Evolutionary conservation across 2,888 invertebrate genomes (phyloP), one percentile per base, ranked within the genome.

Genomic region (Deilephila porcellus): DNA sequence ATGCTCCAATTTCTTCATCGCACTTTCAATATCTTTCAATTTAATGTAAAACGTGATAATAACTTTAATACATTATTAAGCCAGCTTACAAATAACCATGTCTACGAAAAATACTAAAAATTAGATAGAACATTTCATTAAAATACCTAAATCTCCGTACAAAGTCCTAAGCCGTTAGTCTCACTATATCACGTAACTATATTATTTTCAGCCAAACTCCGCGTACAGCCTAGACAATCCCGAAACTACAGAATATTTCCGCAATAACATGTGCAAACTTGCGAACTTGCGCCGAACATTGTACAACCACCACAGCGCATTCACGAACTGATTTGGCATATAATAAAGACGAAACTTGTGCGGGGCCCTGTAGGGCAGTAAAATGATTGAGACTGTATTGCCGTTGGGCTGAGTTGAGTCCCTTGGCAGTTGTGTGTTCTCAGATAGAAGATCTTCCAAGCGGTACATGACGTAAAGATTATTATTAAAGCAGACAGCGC

Each of bases 181-280:
- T 45, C 45, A 45, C 64, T 67, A 52, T 14, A 45, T 11, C 37
- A 62, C 60, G 1, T 14, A 17, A 34, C 34, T 19, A 34, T 56
- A n/a, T 56, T 56, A 56, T 56, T 56, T 56, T 56, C n/a, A 56
- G 56, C 56, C 56, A 56, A 17, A 56, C 17, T n/a, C 53, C 17
- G 1, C 4, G 25, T 20, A 67, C 5, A 52, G 11, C 14, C 20
- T 20, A 25, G 25, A 52, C 56, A 67, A 25, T 52, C 17, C 67
- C 25, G 20, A 20, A 64, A 37, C 45, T 25, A 67, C 45, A 34
- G 2, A 64, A n/a, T 32, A 62, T 62, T 52, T 60, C 37, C 37
- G 5, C 25, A 56, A 59, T 67, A 73, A 64, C 59, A 67, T 67
- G 64, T 37, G 59, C 72, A 59, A 67, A 59, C 72, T 73, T 53